A percentile compares a stretch with the other conserved stretches of the same genome.
Conservation (phyloP, 2,113 vertebrate species). For the Crotalus tigris region DNA sequence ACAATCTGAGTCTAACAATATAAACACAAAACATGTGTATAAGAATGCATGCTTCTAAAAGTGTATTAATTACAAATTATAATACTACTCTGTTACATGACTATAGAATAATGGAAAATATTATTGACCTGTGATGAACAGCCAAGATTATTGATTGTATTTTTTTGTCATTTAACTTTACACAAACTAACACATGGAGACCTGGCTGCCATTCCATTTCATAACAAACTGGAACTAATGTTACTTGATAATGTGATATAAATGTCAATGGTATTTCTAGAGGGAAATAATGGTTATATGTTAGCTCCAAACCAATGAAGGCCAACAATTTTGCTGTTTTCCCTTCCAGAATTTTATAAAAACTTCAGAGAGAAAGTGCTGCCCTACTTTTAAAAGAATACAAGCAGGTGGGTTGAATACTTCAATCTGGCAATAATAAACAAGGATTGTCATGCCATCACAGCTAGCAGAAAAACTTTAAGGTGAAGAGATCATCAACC, state of each 20-base stretch:
- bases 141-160: neutral
- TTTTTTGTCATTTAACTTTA: neutral
- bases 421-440: neutral
- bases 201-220: neutral
- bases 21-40: neutral
- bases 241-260: neutral
- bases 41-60: neutral
- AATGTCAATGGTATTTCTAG: neutral
- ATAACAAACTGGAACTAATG: neutral
- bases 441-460: neutral
- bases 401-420: neutral
- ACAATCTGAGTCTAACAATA: neutral
- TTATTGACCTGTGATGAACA: neutral
- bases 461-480: neutral
- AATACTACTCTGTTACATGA: neutral
- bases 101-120: neutral
- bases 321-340: neutral
- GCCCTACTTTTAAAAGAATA: neutral
- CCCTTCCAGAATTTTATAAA: neutral
- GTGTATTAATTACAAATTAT: neutral
- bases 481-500: neutral
- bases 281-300: neutral
- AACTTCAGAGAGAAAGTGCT: neutral
- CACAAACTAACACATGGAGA: neutral
- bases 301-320: neutral